Base-by-base conservation (phyloP, 2,797 vertebrate species). In the Poeciliopsis gracilis region DNA sequence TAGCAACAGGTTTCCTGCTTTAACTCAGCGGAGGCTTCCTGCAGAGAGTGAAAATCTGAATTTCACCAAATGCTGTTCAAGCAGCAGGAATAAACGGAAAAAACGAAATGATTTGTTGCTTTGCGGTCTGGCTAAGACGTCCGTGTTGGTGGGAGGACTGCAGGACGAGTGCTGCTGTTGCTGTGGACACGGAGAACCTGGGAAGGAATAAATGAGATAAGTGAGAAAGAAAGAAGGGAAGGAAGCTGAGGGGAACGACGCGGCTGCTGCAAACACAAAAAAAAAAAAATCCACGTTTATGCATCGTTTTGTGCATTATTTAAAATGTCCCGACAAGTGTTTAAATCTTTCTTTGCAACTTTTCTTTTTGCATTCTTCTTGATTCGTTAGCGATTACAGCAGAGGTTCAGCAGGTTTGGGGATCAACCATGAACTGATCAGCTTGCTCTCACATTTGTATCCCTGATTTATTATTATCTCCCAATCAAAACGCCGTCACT, bases 151-250 rank as follows among this genome's bases (percentile, higher is more conserved):
- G 87, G 67, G 43, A 75, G 81, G 81, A 84, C 82, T 76, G 89
- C 87, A 89, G 84, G 88, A 87, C 28, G 84, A 28, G 77, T 73
- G 90, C 71, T 83, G 91, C 75, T 72, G 91, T 71, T 83, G 91
- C 75, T 72, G 83, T 84, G 87, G 91, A 86, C 88, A 28, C 73
- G 87, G 81, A 47, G 88, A 85, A 95, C 95, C 94, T 95, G 89
- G 89, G 91, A 85, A 93, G 92, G 93, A 90, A 94, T 89, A 94
- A 83, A 93, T 90, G 67, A 83, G 82, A 93, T 82, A 81, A 88
- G 90, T 92, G 92, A 93, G 91, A 79, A 75, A 25, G 51, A 25
- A 53, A 53, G 47, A 6, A 49, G 7, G 18, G 6, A 49, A 49
- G 51, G 51, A 53, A 43, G 80, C 61, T 71, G 80, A 77, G 47